These are phyloP conservation scores for Platalea minor DNA, from an alignment of 2,797 vertebrate genomes.

Conservation along the genomic window DNA sequence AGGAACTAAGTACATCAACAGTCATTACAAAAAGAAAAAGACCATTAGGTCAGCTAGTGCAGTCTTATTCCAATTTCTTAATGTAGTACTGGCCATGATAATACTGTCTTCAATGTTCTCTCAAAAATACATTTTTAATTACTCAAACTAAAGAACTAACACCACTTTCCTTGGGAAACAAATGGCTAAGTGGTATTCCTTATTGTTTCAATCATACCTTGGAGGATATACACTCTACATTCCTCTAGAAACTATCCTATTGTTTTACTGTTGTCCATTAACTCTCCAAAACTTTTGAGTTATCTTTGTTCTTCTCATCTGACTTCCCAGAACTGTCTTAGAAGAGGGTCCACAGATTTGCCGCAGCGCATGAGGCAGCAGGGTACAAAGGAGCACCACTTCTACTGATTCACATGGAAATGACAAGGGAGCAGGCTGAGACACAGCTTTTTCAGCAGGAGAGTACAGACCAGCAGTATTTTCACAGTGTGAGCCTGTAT, in stretches of 20 bases:
- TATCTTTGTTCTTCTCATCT: neutral
- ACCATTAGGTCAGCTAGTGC: neutral
- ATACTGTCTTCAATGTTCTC: neutral
- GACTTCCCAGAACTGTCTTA: neutral
- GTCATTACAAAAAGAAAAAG: constrained; percentile 1
- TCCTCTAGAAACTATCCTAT: neutral
- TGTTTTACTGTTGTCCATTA: neutral
- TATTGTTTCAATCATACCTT: neutral
- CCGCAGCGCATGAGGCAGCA: neutral
- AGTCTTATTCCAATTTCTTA: neutral
- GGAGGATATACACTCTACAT: neutral
- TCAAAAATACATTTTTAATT: neutral
- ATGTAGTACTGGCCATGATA: neutral
- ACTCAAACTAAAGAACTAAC: neutral
- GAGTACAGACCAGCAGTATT: neutral
- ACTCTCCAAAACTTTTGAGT: neutral
- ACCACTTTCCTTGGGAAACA: neutral
- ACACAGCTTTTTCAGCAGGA: neutral
- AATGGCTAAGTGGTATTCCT: neutral
- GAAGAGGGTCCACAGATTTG: neutral
- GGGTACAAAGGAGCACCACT: neutral
- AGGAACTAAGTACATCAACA: neutral
- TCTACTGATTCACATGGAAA: neutral
- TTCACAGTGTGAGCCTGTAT: neutral
- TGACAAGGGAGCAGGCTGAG: neutral